phyloP scores from a whole-genome alignment of 2,797 vertebrate genomes.

The Hydrophis major region DNA sequence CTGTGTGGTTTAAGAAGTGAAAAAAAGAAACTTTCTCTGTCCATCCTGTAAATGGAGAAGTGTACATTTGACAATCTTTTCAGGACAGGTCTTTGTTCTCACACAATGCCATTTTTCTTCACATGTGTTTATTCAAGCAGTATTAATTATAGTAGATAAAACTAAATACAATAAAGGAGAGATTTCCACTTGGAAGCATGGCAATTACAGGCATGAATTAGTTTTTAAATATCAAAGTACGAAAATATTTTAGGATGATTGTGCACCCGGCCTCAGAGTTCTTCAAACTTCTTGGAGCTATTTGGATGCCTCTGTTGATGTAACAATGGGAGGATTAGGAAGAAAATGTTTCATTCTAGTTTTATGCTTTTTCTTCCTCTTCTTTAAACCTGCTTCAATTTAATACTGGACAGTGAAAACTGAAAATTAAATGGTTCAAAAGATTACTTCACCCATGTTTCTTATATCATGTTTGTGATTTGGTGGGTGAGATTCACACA shows the following conservation, averaged over 20 bases:
- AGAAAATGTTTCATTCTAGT: background rate
- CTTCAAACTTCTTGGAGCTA: background rate
- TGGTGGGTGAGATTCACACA: background rate
- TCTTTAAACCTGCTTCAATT: background rate
- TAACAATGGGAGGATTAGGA: background rate
- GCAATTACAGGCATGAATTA: conserved; percentile 38
- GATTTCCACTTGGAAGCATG: conserved; percentile 34
- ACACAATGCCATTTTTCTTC: conserved; percentile 17
- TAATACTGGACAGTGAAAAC: background rate
- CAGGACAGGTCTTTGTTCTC: conserved; percentile 7
- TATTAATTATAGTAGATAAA: conserved; percentile 36
- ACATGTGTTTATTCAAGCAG: conserved; percentile 34
- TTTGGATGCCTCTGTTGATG: background rate
- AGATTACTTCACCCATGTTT: background rate
- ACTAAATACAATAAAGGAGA: conserved; percentile 21
- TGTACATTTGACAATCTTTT: conserved; percentile 18
- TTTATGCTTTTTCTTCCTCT: background rate
- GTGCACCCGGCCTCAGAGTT: background rate
- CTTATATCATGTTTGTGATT: background rate
- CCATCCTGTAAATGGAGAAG: background rate
- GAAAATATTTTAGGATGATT: conserved; percentile 23
- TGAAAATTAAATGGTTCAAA: background rate
- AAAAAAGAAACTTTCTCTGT: background rate
- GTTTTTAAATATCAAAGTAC: conserved; percentile 24
- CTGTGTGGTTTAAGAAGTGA: background rate